Evolutionary conservation across 2,113 vertebrate genomes (phyloP).

Genomic region (Muntiacus muntjak): DNA sequence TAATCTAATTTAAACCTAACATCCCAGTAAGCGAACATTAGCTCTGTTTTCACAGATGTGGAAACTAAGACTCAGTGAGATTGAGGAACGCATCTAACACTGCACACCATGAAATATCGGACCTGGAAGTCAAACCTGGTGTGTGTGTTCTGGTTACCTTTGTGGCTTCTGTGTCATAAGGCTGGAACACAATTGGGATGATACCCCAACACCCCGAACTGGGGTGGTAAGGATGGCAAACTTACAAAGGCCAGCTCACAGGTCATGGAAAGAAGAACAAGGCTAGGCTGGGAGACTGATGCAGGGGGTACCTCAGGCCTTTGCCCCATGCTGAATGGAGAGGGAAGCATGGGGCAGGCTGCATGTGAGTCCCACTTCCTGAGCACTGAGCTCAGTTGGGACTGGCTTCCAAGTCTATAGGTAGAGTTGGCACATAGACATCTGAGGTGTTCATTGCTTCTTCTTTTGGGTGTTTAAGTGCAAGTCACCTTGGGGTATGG

Average conservation of each 20-base stretch:
- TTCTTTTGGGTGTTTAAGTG: not conserved
- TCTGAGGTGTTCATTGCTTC: not conserved
- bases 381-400: not conserved
- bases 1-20: conserved; percentile 42
- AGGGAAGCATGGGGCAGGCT: not conserved
- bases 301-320: not conserved
- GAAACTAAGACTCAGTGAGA: conserved; percentile 18
- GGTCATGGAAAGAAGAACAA: not conserved
- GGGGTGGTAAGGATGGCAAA: not conserved
- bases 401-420: not conserved
- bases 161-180: not conserved
- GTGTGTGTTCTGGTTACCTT: not conserved
- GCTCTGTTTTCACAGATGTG: conserved; percentile 52
- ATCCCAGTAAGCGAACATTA: not conserved
- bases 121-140: not conserved
- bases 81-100: not conserved
- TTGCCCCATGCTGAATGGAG: not conserved
- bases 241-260: not conserved
- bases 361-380: not conserved
- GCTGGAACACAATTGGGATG: not conserved
- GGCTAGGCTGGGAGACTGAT: not conserved
- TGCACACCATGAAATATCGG: not conserved
- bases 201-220: not conserved
- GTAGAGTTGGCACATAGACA: not conserved
- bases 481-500: not conserved